phyloP scores from a whole-genome alignment of 1,140 invertebrate genomes.

The Ceratina australensis region DNA sequence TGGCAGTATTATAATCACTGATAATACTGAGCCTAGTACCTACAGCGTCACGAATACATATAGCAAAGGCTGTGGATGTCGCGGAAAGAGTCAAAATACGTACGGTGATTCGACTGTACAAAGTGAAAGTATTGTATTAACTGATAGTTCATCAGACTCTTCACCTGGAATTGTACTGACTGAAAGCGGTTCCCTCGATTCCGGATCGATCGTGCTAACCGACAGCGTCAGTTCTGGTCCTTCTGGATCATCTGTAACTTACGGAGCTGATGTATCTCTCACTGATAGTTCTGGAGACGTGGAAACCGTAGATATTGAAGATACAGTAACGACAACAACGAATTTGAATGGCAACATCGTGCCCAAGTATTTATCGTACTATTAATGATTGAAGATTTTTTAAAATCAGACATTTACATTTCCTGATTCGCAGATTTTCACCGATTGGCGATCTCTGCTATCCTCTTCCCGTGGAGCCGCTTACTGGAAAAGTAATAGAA shows the following conservation, averaged over 20 bases:
- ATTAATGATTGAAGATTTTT: not conserved
- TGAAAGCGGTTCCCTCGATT: no score
- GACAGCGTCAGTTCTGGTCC: not conserved
- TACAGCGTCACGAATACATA: not conserved
- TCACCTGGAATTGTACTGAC: no score
- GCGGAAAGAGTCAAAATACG: not conserved
- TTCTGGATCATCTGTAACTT: not conserved
- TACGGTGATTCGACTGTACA: not conserved
- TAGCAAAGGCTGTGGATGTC: not conserved
- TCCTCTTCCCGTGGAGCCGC: slow-evolving; percentile 19
- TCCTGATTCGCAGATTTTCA: slow-evolving; percentile 39
- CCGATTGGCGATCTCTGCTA: slow-evolving; percentile 57
- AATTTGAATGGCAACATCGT: slow-evolving; percentile 37
- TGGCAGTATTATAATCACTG: not conserved
- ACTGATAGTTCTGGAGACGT: not conserved
- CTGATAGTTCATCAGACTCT: not conserved
- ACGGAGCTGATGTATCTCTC: not conserved
- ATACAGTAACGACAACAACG: not conserved
- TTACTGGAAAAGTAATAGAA: slow-evolving; percentile 27
- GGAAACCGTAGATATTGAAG: slow-evolving; percentile 13
- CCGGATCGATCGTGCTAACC: no score
- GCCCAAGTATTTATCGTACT: slow-evolving; percentile 41
- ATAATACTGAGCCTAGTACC: not conserved
- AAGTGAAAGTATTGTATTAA: not conserved
- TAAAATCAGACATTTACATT: not conserved